Evolutionary conservation across 2,888 invertebrate genomes (phyloP).

Genomic region (Lumbricus terrestris): DNA sequence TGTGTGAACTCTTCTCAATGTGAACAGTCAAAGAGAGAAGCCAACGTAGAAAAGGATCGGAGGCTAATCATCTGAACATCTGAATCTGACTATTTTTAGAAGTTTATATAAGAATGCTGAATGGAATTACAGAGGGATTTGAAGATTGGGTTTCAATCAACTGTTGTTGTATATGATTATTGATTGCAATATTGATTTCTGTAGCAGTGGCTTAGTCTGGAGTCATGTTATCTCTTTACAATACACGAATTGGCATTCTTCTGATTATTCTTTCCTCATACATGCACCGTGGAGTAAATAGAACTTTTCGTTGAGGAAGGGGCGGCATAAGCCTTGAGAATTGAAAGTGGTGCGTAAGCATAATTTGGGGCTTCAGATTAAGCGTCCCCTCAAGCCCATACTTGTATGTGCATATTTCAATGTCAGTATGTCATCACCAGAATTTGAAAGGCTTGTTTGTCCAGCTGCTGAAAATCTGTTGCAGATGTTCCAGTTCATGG

Average conservation of each 20-base stretch:
- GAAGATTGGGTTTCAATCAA: not conserved
- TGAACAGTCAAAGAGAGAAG: not conserved
- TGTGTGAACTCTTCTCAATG: too few relatives aligned
- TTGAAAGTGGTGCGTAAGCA: too few relatives aligned
- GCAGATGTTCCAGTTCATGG: too few relatives aligned
- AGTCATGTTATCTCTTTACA: not conserved
- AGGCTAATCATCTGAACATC: not conserved
- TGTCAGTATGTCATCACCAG: not conserved
- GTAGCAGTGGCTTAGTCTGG: not conserved
- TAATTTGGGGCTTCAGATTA: too few relatives aligned
- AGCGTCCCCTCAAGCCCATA: too few relatives aligned
- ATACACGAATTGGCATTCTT: not conserved
- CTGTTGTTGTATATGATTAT: not conserved
- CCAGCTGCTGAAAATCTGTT: not conserved
- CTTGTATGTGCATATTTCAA: not conserved
- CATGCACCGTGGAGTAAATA: too few relatives aligned
- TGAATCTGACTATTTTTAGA: too few relatives aligned
- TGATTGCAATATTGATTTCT: too few relatives aligned
- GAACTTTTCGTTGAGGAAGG: too few relatives aligned
- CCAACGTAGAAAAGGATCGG: not conserved
- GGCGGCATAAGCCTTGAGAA: too few relatives aligned
- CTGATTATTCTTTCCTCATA: too few relatives aligned
- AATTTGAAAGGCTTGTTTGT: not conserved
- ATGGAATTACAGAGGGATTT: not conserved
- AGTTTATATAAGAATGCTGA: too few relatives aligned